Conservation (phyloP, 2,113 vertebrate species). For the Pantherophis guttatus region DNA sequence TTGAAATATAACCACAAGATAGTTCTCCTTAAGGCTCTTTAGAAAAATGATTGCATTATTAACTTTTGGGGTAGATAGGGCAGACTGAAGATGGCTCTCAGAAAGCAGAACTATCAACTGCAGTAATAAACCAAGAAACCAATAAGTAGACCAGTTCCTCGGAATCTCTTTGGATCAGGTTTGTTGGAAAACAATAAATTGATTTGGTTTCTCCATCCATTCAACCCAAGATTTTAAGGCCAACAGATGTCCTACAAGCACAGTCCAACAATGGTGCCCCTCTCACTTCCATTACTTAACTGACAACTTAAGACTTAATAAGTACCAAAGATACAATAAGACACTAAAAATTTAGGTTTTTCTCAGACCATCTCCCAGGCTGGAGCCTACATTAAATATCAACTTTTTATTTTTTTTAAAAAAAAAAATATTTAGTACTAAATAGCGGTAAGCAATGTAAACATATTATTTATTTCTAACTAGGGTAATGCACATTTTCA, state of each 20-base stretch:
- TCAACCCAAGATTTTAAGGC: not conserved
- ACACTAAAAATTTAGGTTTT: not conserved
- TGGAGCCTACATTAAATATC: not conserved
- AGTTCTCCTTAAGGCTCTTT: conserved; percentile 45
- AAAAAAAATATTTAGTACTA: not conserved
- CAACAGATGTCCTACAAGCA: not conserved
- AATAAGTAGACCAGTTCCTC: not conserved
- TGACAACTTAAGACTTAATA: not conserved
- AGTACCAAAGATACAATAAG: not conserved
- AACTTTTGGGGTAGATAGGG: not conserved
- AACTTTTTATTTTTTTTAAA: not conserved
- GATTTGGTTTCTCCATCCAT: not conserved
- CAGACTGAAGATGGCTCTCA: not conserved
- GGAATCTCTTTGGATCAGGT: not conserved
- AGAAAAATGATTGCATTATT: conserved; percentile 38
- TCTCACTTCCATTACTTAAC: not conserved
- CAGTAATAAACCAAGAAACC: not conserved
- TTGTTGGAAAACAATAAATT: not conserved
- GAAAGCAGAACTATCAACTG: rapidly evolving
- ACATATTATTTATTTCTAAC: not conserved
- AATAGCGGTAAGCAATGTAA: not conserved
- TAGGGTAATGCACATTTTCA: not conserved
- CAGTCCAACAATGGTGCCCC: not conserved
- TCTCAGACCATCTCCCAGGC: not conserved
- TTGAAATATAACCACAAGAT: conserved; percentile 45